Base-by-base conservation (phyloP, 2,888 invertebrate genomes). In the Heteromyza rotundicornis region DNA sequence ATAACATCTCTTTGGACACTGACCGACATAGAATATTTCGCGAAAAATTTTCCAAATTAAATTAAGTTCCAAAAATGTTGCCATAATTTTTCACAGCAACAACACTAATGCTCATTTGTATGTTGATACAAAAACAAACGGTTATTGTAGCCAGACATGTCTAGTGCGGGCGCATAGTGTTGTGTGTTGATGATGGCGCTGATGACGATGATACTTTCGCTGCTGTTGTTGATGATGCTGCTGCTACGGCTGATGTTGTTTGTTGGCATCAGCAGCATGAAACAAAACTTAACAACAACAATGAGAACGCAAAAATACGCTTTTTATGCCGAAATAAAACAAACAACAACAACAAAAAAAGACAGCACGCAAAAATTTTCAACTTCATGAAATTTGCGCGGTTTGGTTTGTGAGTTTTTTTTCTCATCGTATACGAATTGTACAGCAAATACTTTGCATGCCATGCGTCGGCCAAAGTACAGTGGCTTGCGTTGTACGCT, bases 291-390 rank as follows among this genome's bases (percentile, higher is more conserved):
- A 24, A 53, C 35, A 35, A 36, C 17, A n/a, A 32, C 27, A 54
- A 54, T 35, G 35, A 54, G 16, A 54, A 5, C 35, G n/a, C 16
- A 35, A 24, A 7, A 14, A 5, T 12, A 35, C 2, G 20, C 16
- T 51, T 23, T 51, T 22, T 51, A 23, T 22, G 24, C 24, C 14
- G 51, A 14, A 56, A 10, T 3, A 40, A n/a, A 8, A 40, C 14
- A 32, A 8, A 32, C 12, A 32, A 40, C 40, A n/a, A 40, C 40
- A 40, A 40, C 8, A 57, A 47, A 47, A 49, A 47, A 47, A 22
- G 54, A 47, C 35, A 27, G 36, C 12, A 40, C 60, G 40, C 51
- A 60, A 60, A 7, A 59, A 56, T 55, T 50, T 60, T 56, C 51
- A 56, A 56, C 60, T 56, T 51, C 60, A 56, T 56, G 56, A 56